Evolutionary conservation across 2,797 vertebrate species (phyloP).

Genomic region (Oryzias dopingdopingensis): DNA sequence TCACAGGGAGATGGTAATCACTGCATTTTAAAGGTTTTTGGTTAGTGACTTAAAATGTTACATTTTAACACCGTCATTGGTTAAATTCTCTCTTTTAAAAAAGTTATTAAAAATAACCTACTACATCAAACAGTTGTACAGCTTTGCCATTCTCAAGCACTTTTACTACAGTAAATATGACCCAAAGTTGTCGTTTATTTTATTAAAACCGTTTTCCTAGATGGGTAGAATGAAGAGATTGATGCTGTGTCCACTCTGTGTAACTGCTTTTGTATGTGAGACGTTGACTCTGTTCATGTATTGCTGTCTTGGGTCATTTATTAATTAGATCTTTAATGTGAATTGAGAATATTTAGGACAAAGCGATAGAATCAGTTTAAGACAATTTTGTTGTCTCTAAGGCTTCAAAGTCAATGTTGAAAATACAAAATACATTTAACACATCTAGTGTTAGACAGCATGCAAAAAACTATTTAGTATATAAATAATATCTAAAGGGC

Average conservation of each 20-base stretch:
- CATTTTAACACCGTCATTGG: too few species aligned
- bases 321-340: background rate
- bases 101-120: background rate
- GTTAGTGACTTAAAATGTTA: too few species aligned
- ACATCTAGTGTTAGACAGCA: conserved; percentile 4
- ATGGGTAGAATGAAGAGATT: conserved; percentile 22
- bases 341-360: conserved; percentile 34
- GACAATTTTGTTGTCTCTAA: conserved; percentile 42
- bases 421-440: conserved; percentile 36
- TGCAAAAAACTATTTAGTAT: conserved; percentile 3
- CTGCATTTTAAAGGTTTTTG: too few species aligned
- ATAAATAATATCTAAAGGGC: conserved; percentile 36
- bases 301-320: conserved; percentile 68
- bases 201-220: conserved; percentile 29
- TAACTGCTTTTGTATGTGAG: conserved; percentile 58
- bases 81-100: background rate
- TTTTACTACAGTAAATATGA: conserved; percentile 13
- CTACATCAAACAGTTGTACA: background rate
- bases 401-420: conserved; percentile 27
- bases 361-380: conserved; percentile 59
- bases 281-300: conserved; percentile 51
- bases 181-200: conserved; percentile 24
- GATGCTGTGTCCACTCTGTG: conserved; percentile 27
- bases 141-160: conserved; percentile 2
- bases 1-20: too few species aligned